phyloP scores from a whole-genome alignment of 2,888 invertebrate genomes.

The Cephus pygmeus region DNA sequence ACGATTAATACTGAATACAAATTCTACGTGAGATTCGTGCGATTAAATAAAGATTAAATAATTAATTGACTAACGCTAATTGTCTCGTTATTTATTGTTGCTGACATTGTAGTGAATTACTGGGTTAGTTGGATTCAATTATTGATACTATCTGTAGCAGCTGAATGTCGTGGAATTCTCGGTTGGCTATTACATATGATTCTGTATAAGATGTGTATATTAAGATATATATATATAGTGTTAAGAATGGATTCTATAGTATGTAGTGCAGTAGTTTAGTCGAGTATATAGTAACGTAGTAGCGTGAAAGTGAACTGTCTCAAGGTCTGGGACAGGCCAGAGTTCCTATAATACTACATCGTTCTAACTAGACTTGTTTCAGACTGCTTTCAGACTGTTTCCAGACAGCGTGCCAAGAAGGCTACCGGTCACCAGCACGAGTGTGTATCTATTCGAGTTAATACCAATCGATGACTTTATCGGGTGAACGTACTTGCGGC shows the following conservation, averaged over 20 bases:
- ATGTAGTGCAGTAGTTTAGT: not conserved
- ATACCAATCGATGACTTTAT: not conserved
- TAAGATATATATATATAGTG: no score
- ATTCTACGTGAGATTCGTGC: not conserved
- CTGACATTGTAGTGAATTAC: not conserved
- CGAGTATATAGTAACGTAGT: not conserved
- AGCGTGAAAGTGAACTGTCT: conserved; percentile 38
- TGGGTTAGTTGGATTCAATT: not conserved
- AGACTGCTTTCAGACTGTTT: not conserved
- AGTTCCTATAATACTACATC: not conserved
- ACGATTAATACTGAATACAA: not conserved
- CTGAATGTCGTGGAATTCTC: not conserved
- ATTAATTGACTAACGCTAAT: not conserved
- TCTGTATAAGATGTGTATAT: no score
- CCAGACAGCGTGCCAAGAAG: not conserved
- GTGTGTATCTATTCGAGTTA: not conserved
- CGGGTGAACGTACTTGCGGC: not conserved
- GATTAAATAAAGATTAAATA: not conserved
- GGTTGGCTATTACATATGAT: not conserved
- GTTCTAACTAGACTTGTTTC: not conserved
- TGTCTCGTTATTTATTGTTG: not conserved
- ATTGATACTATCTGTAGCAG: not conserved
- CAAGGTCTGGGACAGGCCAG: conserved; percentile 31
- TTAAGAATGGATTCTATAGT: no score
- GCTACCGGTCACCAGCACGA: not conserved